Conservation (phyloP, 2,797 vertebrate genomes). For the Rhabdophis nuchalis region DNA sequence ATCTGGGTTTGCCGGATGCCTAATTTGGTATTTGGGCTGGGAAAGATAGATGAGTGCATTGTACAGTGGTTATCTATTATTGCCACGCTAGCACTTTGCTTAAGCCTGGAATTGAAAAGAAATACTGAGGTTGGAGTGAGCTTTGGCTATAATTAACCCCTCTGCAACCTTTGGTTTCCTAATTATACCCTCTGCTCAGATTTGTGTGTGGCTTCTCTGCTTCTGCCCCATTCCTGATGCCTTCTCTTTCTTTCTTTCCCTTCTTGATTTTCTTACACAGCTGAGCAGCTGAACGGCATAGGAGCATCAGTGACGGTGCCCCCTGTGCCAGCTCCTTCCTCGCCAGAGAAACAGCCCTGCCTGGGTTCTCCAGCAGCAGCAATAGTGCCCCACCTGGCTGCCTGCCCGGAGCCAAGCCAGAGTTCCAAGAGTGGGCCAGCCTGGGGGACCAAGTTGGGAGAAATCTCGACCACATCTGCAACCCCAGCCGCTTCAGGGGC, state of each 20-base stretch:
- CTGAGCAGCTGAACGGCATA: slow-evolving; percentile 60
- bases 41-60: background rate
- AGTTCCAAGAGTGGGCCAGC: slow-evolving; percentile 32
- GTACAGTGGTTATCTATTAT: background rate
- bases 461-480: slow-evolving; percentile 15
- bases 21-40: background rate
- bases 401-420: slow-evolving; percentile 13
- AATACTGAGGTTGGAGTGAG: no score
- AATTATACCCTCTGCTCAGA: background rate
- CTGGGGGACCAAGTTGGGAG: slow-evolving; percentile 25
- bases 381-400: background rate
- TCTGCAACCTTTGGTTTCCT: background rate
- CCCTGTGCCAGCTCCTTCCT: slow-evolving; percentile 31
- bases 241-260: background rate
- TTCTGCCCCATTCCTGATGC: background rate
- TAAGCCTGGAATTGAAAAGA: background rate
- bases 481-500: slow-evolving; percentile 34
- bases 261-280: slow-evolving; percentile 36
- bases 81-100: background rate
- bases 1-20: background rate
- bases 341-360: slow-evolving; percentile 64
- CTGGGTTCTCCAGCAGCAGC: slow-evolving; percentile 55
- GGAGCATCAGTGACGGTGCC: slow-evolving; percentile 23
- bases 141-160: background rate
- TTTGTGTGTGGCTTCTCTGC: background rate